phyloP scores from a whole-genome alignment of 2,113 vertebrate species.

The Lichenostomus cassidix region DNA sequence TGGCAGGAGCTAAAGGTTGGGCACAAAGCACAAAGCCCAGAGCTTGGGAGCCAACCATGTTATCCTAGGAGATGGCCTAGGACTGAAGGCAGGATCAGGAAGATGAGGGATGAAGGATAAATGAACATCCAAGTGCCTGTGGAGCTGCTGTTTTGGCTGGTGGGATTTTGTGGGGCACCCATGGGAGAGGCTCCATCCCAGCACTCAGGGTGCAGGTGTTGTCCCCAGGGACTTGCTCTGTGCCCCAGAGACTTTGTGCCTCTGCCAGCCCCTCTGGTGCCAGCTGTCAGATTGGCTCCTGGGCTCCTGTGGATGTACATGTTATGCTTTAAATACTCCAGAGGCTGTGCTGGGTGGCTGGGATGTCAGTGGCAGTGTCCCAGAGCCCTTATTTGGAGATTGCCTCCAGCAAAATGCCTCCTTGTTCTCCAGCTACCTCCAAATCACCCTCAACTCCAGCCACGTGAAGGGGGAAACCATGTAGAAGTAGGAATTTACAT shows the following conservation, averaged over 20 bases:
- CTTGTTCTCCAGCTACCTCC: not conserved
- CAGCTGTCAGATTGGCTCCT: not conserved
- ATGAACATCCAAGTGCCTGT: not conserved
- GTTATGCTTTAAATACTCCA: accelerated
- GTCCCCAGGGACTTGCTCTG: not conserved
- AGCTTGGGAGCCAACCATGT: not conserved
- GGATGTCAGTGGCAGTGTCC: not conserved
- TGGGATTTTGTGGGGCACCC: not conserved
- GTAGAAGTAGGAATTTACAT: not conserved
- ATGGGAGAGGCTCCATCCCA: not conserved
- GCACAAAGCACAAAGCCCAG: not conserved
- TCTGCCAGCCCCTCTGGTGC: not conserved
- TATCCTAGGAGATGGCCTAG: not conserved
- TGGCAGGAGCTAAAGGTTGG: not conserved
- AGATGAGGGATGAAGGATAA: accelerated
- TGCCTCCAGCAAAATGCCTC: not conserved
- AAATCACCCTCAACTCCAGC: not conserved
- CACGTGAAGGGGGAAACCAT: not conserved
- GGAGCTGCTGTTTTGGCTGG: not conserved
- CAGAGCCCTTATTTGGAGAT: accelerated
- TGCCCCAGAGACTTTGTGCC: not conserved
- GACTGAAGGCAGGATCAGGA: not conserved
- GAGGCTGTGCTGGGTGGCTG: not conserved
- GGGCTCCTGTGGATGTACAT: not conserved
- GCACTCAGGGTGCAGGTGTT: not conserved